These are phyloP conservation scores for Drosophila monieri DNA, from an alignment of 2,888 invertebrate species.

Conservation along the genomic window DNA sequence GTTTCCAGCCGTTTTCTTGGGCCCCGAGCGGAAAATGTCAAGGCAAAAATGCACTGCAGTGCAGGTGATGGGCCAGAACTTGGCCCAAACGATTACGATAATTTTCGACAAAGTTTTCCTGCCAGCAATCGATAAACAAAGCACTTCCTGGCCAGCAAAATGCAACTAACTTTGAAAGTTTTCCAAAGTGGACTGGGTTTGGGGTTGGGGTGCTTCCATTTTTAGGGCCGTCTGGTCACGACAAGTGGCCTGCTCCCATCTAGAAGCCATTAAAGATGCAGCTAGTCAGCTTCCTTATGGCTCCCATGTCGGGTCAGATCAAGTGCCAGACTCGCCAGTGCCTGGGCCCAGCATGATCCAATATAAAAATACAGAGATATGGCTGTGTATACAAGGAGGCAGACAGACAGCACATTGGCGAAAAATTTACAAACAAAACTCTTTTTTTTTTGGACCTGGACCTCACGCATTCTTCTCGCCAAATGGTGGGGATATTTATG, in stretches of 20 bases:
- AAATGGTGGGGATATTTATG: neutral
- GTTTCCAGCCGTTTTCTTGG: conserved; percentile 21
- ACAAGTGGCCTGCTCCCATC: conserved; percentile 31
- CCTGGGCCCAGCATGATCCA: conserved; percentile 26
- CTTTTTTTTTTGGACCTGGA: conserved; percentile 12
- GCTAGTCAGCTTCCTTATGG: conserved; percentile 38
- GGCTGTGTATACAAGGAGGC: conserved; percentile 3
- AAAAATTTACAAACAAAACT: conserved; percentile 43
- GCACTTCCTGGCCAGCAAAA: conserved; percentile 6
- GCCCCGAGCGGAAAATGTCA: conserved; percentile 33
- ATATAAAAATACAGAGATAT: conserved; percentile 3
- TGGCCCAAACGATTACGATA: conserved; percentile 31
- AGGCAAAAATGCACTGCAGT: conserved; percentile 34
- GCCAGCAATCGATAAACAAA: conserved; percentile 18
- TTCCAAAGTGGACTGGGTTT: neutral
- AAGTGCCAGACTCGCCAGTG: conserved; percentile 35
- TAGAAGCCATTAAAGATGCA: conserved; percentile 50
- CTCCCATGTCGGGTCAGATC: conserved; percentile 30
- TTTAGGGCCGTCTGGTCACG: conserved; percentile 6
- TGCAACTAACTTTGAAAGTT: conserved; percentile 6
- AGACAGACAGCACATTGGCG: conserved; percentile 21
- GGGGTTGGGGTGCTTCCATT: neutral
- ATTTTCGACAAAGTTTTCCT: conserved; percentile 13
- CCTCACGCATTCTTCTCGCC: conserved; percentile 30
- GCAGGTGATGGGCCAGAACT: conserved; percentile 24